phyloP scores from a whole-genome alignment of 2,797 vertebrate genomes.

The Coilia nasus region DNA sequence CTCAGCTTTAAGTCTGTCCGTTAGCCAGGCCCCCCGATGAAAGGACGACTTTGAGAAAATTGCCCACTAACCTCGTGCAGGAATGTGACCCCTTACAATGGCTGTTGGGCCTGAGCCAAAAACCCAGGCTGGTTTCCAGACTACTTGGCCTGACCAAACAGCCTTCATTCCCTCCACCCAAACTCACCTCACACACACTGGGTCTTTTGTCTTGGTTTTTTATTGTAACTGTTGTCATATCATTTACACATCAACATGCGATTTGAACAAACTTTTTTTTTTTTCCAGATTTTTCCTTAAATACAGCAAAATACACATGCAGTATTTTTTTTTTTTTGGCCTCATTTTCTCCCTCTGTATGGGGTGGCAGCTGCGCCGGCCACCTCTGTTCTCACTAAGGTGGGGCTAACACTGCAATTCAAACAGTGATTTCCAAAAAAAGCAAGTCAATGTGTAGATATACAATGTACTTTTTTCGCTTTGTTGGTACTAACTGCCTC shows the following conservation, averaged over 20 bases:
- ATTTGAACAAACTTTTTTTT: background rate
- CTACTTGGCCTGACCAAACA: background rate
- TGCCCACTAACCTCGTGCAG: conserved; percentile 54
- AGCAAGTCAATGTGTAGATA: background rate
- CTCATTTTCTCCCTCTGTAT: conserved; percentile 12
- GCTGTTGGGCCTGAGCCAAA: conserved; percentile 33
- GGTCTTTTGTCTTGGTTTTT: background rate
- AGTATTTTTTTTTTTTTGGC: background rate
- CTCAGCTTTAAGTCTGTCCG: conserved; percentile 54
- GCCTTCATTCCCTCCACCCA: background rate
- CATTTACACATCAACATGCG: background rate
- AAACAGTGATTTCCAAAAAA: conserved; percentile 3
- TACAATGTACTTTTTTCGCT: background rate
- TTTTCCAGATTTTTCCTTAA: background rate
- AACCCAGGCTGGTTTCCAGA: background rate
- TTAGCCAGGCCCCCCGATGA: conserved; percentile 45
- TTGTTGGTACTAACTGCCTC: background rate
- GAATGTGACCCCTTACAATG: conserved; percentile 65
- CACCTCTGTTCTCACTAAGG: background rate
- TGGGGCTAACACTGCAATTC: background rate
- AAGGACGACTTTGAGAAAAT: conserved; percentile 50
- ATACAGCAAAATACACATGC: background rate
- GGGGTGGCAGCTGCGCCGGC: conserved; percentile 2
- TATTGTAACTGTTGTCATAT: background rate
- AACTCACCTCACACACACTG: background rate